A percentile compares a stretch with the other conserved stretches of the same genome.
Conservation (phyloP, 2,113 vertebrate species). For the Alces alces region DNA sequence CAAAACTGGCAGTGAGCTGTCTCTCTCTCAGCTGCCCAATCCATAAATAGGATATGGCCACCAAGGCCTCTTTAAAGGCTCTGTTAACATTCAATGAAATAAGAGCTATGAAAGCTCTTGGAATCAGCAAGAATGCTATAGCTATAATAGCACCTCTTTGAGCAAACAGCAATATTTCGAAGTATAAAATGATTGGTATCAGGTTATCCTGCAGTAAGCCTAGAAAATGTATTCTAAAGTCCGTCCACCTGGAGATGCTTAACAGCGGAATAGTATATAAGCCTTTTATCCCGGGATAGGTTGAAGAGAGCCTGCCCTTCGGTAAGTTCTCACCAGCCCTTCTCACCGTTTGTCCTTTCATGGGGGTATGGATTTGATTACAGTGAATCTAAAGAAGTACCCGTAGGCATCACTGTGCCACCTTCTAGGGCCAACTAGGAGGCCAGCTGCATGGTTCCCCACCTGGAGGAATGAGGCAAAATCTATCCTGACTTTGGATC, state of each 20-base stretch:
- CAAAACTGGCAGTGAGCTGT: neutral
- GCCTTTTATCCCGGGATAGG: neutral
- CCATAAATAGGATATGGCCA: rapidly evolving
- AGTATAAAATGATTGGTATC: neutral
- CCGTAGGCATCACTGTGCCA: neutral
- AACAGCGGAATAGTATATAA: neutral
- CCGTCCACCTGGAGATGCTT: slow-evolving; percentile 1
- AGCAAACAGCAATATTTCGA: neutral
- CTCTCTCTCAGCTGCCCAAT: neutral
- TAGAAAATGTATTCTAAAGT: slow-evolving; percentile 46
- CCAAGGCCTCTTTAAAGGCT: neutral
- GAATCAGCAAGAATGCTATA: neutral
- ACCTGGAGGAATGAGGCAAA: neutral
- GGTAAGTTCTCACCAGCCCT: neutral
- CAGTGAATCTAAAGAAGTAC: neutral
- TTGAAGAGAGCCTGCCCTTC: neutral
- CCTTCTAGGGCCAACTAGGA: neutral
- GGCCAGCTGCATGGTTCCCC: neutral
- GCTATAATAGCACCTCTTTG: neutral
- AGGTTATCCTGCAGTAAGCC: neutral
- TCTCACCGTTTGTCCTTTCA: neutral
- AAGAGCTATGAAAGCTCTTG: neutral
- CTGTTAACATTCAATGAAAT: neutral
- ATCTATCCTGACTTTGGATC: neutral
- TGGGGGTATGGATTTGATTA: neutral